Base-by-base conservation (phyloP, 2,797 vertebrate species). In the Xenops minutus region DNA sequence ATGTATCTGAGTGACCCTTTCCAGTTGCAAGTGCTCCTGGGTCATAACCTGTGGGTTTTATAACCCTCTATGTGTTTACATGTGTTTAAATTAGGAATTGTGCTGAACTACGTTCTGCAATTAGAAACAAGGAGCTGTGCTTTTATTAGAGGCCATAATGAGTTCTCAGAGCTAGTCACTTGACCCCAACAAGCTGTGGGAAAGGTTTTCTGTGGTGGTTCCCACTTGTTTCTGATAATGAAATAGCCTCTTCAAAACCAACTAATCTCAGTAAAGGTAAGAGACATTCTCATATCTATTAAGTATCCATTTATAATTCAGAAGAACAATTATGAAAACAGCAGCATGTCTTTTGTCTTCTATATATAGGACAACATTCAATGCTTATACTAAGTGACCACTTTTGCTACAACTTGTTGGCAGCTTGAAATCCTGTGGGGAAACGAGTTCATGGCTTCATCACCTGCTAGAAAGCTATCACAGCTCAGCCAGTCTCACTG, bases 211-310 rank as follows among this genome's bases (percentile, higher is more conserved):
- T 83, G 0, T 58, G 56, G 66, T 83, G 39, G 84, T 92, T 96
- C 93, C 85, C 92, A 95, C 95, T 96, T 93, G 63, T 92, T 94
- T 85, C 75, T 77, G 84, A 89, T 74, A 94, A 75, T 78, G 81
- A 94, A 92, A 69, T 66, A 88, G 52, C 68, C 91, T 80, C 68
- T 96, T 94, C 59, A 87, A 86, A 74, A 85, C 54, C 52, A 87
- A 43, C 59, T 72, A 88, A 93, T 85, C 86, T 93, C 63, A 48
- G 62, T 41, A 54, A 95, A 94, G 86, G 76, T 95, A 69, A 87
- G 72, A 94, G 72, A 64, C 56, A 62, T 61, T 80, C 46, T 91
- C 52, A 9, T 85, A 85, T 92, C 85, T 89, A 52, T 86, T 86
- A 94, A 93, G 51, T n/a, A 84, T 58, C 34, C 17, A 84, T 86